Conservation (phyloP, 1,140 invertebrate genomes). For the Tribolium castaneum region DNA sequence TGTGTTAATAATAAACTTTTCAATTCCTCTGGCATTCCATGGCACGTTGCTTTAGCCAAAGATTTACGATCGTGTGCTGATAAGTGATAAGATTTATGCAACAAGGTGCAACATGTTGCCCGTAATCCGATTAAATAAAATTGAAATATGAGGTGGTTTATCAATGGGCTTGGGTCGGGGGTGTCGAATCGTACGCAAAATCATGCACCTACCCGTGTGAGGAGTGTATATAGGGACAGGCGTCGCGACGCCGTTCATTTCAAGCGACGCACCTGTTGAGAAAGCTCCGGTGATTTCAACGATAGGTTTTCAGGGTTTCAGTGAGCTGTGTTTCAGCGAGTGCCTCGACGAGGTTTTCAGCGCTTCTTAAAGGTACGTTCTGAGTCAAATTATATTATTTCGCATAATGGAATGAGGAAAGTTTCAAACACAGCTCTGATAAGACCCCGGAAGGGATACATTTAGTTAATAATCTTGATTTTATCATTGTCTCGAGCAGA, state of each 20-base stretch:
- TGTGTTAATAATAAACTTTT: too few relatives aligned
- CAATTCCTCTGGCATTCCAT: too few relatives aligned
- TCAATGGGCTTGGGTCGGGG: conserved; percentile 10
- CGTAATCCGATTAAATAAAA: conserved; percentile 1
- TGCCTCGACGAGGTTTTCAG: not conserved
- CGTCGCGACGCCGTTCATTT: conserved; percentile 31
- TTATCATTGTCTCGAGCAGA: not conserved
- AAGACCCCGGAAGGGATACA: not conserved
- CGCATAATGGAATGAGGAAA: too few relatives aligned
- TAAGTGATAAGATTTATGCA: not conserved
- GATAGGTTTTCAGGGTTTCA: conserved; percentile 8
- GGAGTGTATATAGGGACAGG: conserved; percentile 17
- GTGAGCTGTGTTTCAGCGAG: not conserved
- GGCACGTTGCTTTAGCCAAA: not conserved
- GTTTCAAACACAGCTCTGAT: not conserved
- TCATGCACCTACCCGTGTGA: conserved; percentile 31
- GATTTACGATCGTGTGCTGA: not conserved
- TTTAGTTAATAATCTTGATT: not conserved
- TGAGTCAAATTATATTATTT: too few relatives aligned
- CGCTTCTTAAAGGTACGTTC: not conserved
- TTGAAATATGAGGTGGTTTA: conserved; percentile 16
- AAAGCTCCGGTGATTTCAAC: conserved; percentile 31
- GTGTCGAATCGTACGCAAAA: conserved; percentile 38
- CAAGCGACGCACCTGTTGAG: conserved; percentile 2
- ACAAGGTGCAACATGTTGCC: conserved; percentile 1